Percentiles rank a stretch among this genome's conserved stretches.
phyloP scores from a whole-genome alignment of 2,113 vertebrate genomes.

The Oceanodroma tethys region DNA sequence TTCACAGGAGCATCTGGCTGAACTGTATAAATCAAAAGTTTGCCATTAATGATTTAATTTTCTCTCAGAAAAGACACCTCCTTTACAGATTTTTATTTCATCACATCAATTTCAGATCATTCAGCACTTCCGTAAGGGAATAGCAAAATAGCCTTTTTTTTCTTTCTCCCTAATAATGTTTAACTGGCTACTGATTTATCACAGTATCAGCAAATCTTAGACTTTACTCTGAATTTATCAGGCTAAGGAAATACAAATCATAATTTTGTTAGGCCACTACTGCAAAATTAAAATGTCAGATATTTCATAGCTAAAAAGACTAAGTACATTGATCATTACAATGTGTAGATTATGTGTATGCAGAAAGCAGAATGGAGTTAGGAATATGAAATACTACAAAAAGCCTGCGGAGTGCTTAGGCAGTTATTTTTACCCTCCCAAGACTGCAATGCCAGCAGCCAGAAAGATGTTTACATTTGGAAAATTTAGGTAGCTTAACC shows the following conservation, averaged over 20 bases:
- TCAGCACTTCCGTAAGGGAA: background rate
- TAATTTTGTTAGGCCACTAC: background rate
- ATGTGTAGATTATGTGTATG: background rate
- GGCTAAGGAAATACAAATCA: background rate
- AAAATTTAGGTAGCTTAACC: background rate
- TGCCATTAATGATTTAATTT: background rate
- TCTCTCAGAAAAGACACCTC: background rate
- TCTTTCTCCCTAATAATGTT: background rate
- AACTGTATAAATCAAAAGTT: constrained; percentile 73
- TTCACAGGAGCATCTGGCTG: constrained; percentile 85
- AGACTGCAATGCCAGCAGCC: background rate
- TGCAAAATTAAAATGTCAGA: background rate
- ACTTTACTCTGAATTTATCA: background rate
- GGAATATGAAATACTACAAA: background rate
- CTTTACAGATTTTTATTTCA: background rate
- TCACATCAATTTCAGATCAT: background rate
- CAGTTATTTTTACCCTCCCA: background rate
- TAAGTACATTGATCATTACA: background rate
- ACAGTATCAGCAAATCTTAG: background rate
- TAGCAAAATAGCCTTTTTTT: background rate
- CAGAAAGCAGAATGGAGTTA: background rate
- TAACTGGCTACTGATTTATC: background rate
- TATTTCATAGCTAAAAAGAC: background rate
- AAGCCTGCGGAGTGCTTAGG: background rate
- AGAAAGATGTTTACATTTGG: background rate